Evolutionary conservation across 2,888 invertebrate genomes (phyloP).

Genomic region (Limnephilus rhombicus): DNA sequence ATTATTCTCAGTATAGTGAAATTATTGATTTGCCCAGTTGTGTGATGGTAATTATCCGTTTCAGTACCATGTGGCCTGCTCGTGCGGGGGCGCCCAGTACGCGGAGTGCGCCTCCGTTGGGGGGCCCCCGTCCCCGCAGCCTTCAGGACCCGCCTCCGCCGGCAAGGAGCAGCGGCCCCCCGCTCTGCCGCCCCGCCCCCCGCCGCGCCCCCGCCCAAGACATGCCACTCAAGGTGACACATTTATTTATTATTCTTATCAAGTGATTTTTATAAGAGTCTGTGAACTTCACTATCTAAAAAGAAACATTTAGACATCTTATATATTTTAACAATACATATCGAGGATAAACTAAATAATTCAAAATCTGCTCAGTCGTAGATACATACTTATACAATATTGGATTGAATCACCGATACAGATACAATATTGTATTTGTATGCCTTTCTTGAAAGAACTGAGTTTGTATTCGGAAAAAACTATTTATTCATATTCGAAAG

Average conservation of each 20-base stretch:
- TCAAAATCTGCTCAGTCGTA: too few species aligned
- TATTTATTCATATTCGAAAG: too few species aligned
- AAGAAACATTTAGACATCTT: too few species aligned
- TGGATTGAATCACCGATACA: too few species aligned
- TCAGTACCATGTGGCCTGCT: constrained; percentile 77
- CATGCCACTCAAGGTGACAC: constrained; percentile 36
- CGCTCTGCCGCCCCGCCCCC: constrained; percentile 76
- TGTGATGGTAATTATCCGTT: constrained; percentile 66
- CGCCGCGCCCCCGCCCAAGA: constrained; percentile 69
- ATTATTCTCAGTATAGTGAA: background rate
- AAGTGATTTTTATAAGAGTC: too few species aligned
- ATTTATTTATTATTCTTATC: background rate
- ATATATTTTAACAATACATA: too few species aligned
- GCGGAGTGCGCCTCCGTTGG: constrained; percentile 69
- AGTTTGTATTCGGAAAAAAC: too few species aligned
- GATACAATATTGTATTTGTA: too few species aligned
- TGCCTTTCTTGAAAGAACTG: too few species aligned
- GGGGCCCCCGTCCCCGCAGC: constrained; percentile 73
- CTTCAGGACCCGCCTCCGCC: constrained; percentile 74
- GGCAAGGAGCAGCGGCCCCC: constrained; percentile 72
- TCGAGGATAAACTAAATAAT: too few species aligned
- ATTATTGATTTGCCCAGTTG: background rate
- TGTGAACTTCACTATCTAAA: too few species aligned
- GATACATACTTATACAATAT: too few species aligned
- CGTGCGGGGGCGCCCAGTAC: constrained; percentile 71